Conservation (phyloP, 2,888 invertebrate species). For the Spilarctia lutea region DNA sequence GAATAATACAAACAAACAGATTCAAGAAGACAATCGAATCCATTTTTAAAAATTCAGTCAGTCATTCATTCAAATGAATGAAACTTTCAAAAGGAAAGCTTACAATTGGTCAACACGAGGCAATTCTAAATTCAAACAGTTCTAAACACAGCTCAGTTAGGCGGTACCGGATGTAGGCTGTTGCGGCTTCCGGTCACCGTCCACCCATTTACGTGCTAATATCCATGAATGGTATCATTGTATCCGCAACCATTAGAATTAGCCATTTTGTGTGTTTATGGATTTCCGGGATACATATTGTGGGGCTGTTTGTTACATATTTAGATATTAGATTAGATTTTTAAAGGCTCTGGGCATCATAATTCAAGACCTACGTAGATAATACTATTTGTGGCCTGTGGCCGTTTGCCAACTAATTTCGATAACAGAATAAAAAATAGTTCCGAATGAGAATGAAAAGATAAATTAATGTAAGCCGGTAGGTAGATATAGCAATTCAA, state of each 20-base stretch:
- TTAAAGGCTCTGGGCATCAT: no score
- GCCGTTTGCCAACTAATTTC: no score
- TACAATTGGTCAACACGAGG: neutral
- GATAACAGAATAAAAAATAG: no score
- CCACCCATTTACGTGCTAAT: conserved; percentile 60
- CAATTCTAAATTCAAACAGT: conserved; percentile 16
- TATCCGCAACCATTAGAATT: conserved; percentile 18
- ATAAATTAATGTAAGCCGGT: no score
- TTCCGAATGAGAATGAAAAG: no score
- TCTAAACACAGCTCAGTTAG: conserved; percentile 59
- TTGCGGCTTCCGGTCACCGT: conserved; percentile 58
- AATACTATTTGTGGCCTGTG: no score
- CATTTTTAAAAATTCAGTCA: neutral
- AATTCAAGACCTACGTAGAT: no score
- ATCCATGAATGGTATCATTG: conserved; percentile 32
- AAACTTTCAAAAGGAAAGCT: neutral
- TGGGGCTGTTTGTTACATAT: neutral
- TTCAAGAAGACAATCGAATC: no score
- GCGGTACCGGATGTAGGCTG: conserved; percentile 64
- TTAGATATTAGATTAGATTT: no score
- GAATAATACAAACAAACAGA: neutral
- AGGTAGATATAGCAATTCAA: no score
- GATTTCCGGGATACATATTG: neutral
- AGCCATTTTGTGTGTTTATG: conserved; percentile 14
- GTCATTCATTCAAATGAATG: neutral